Evolutionary conservation across 2,888 invertebrate species (phyloP).

Genomic region (Drosophila prolongata): DNA sequence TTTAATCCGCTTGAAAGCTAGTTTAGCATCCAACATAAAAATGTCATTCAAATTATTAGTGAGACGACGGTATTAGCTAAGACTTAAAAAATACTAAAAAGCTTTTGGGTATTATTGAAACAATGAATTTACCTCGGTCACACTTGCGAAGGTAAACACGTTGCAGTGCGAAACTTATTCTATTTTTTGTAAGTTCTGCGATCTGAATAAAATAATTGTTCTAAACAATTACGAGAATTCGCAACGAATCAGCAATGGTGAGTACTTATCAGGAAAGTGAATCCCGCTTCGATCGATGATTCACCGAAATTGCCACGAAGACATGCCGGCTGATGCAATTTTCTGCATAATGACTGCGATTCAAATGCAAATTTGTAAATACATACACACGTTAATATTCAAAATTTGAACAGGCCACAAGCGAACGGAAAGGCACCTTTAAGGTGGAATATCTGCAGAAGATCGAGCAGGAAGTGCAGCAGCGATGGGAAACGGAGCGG

Average conservation of each 20-base stretch:
- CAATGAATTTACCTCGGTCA: too few relatives aligned
- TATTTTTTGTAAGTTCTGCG: slow-evolving; percentile 15
- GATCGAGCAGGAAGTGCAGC: slow-evolving; percentile 94
- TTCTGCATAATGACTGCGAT: background rate
- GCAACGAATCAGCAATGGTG: slow-evolving; percentile 23
- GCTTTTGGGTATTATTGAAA: too few relatives aligned
- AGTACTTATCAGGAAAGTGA: background rate
- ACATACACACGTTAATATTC: slow-evolving; percentile 2
- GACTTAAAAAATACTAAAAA: too few relatives aligned
- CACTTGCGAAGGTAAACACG: slow-evolving; percentile 57
- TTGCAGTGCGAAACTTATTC: slow-evolving; percentile 53
- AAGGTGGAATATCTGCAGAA: slow-evolving; percentile 96
- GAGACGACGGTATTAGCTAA: too few relatives aligned
- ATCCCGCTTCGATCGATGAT: background rate
- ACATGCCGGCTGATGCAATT: slow-evolving; percentile 65
- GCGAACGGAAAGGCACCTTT: slow-evolving; percentile 95
- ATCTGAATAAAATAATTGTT: slow-evolving; percentile 41
- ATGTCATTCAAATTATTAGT: too few relatives aligned
- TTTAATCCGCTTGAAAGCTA: too few relatives aligned
- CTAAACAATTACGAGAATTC: slow-evolving; percentile 27
- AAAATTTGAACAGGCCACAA: slow-evolving; percentile 70
- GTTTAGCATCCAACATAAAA: too few relatives aligned
- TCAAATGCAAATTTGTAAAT: background rate
- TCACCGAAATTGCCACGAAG: slow-evolving; percentile 28
- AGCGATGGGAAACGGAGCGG: slow-evolving; percentile 92